phyloP scores from a whole-genome alignment of 2,888 invertebrate genomes.

The Tiliacea citrago region DNA sequence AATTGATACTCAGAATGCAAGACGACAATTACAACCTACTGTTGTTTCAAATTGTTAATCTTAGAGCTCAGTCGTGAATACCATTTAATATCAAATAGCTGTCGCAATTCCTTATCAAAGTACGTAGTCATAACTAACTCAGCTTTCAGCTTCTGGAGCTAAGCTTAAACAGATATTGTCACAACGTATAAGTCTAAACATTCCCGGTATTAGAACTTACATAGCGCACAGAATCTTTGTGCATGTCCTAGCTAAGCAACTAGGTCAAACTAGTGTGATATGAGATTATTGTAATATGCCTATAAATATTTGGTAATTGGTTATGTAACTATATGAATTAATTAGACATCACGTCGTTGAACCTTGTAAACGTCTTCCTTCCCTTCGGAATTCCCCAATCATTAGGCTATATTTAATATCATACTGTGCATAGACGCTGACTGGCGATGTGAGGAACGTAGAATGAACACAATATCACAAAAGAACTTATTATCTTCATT shows the following conservation, averaged over 20 bases:
- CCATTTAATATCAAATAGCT: constrained; percentile 29
- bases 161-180: constrained; percentile 43
- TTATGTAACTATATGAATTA: constrained; percentile 24
- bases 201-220: constrained; percentile 22
- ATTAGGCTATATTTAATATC: not conserved
- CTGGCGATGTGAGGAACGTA: not conserved
- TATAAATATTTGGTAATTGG: constrained; percentile 39
- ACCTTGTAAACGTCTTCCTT: constrained; percentile 1
- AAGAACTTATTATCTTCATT: constrained; percentile 2
- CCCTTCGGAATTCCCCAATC: constrained; percentile 8
- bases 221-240: constrained; percentile 19
- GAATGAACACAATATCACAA: constrained; percentile 6
- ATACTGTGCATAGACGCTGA: not conserved
- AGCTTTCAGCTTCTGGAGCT: constrained; percentile 1
- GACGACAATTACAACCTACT: constrained; percentile 25
- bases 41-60: constrained; percentile 28
- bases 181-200: constrained; percentile 21
- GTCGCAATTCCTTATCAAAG: constrained; percentile 31
- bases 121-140: constrained; percentile 40
- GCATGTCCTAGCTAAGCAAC: constrained; percentile 25
- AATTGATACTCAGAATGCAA: constrained; percentile 20
- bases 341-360: constrained; percentile 11
- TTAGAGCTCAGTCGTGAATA: constrained; percentile 5
- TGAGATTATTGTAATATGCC: constrained; percentile 26
- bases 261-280: constrained; percentile 38